Evolutionary conservation across 1,140 invertebrate genomes (phyloP).

Genomic region (Theocolax elegans): DNA sequence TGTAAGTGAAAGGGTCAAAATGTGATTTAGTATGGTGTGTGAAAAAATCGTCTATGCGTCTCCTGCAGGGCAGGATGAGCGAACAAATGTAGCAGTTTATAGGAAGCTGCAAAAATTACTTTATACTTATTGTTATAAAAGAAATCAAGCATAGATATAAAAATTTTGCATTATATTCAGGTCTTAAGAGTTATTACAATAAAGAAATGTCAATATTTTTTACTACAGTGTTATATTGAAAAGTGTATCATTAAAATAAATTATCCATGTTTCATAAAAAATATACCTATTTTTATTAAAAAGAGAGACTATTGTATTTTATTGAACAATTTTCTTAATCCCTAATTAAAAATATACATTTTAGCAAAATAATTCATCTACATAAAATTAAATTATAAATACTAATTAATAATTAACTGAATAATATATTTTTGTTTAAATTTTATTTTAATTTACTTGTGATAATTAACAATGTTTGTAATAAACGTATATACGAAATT

Average conservation of each 20-base stretch:
- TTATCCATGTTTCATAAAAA: conserved; percentile 41
- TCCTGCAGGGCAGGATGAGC: conserved; percentile 41
- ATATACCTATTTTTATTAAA: conserved; percentile 13
- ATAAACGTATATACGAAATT: no score
- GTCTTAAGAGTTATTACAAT: conserved; percentile 36
- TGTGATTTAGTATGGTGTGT: conserved; percentile 28
- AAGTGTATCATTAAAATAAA: conserved; percentile 39
- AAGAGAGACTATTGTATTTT: no score
- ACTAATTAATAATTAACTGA: no score
- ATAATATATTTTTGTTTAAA: no score
- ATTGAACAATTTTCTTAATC: no score
- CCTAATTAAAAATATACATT: no score
- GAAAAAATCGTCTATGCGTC: conserved; percentile 27
- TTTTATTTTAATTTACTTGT: no score
- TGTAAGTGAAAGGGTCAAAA: conserved; percentile 31
- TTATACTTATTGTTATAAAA: conserved; percentile 43
- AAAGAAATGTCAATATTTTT: conserved; percentile 43
- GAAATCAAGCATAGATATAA: conserved; percentile 38
- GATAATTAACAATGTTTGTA: no score
- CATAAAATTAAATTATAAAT: no score
- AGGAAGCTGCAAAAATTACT: conserved; percentile 38
- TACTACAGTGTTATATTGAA: conserved; percentile 41
- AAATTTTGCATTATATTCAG: conserved; percentile 43
- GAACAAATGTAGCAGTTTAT: conserved; percentile 37
- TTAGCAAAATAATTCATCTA: no score